Conservation (phyloP, 2,113 vertebrate genomes). For the Eurystomus gularis region DNA sequence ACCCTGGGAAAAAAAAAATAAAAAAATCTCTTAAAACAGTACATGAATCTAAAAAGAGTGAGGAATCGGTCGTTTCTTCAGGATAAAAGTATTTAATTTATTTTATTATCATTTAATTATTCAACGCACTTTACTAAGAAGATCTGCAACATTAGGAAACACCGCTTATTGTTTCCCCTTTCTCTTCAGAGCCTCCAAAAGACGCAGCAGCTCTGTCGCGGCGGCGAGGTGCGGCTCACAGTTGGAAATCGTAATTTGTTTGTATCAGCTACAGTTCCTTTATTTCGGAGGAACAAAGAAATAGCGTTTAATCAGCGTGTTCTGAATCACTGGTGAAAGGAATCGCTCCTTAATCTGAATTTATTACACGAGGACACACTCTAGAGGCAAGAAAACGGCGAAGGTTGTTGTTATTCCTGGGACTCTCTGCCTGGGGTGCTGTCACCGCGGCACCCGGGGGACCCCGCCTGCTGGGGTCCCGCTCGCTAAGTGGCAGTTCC, state of each 20-base stretch:
- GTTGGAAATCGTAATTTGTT: slow-evolving; percentile 21
- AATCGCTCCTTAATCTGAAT: background rate
- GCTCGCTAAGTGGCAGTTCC: background rate
- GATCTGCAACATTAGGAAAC: background rate
- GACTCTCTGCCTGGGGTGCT: background rate
- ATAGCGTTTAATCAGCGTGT: background rate
- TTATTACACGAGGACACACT: background rate
- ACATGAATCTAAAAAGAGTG: background rate
- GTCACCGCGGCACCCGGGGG: background rate
- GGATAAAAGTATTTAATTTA: slow-evolving; percentile 12
- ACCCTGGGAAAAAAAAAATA: background rate
- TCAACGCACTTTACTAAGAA: background rate
- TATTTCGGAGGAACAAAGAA: slow-evolving; percentile 1
- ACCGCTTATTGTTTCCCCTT: background rate
- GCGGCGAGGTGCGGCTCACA: background rate
- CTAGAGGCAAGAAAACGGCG: background rate
- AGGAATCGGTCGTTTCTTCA: background rate
- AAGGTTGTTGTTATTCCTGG: background rate
- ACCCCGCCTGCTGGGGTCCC: background rate
- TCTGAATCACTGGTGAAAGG: slow-evolving; percentile 51
- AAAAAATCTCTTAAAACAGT: background rate
- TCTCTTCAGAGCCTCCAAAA: background rate
- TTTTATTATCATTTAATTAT: no score
- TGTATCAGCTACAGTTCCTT: background rate
- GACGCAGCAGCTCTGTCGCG: background rate